Conservation (phyloP, 92 coral and sea anemone genomes). For the Virgularia gustaviana region DNA sequence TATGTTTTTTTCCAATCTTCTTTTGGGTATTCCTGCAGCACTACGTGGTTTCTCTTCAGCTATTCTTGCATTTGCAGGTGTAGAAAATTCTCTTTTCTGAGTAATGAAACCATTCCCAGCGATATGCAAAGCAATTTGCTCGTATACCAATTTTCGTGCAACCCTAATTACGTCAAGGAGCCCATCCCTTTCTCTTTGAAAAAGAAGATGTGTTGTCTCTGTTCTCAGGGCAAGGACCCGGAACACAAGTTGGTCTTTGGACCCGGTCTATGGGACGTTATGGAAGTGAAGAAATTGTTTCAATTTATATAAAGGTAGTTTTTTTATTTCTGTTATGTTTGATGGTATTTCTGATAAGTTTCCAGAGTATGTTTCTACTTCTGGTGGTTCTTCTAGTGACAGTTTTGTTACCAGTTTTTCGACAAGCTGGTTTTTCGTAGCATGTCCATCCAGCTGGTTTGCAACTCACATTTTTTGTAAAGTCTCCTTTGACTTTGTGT, state of each 20-base stretch:
- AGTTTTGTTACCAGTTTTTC: slow-evolving; percentile 30
- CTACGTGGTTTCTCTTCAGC: slow-evolving; percentile 23
- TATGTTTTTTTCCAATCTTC: slow-evolving; percentile 1
- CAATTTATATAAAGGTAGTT: slow-evolving; percentile 20
- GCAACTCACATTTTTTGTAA: slow-evolving; percentile 30
- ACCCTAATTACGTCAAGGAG: slow-evolving; percentile 7
- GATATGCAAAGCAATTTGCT: slow-evolving; percentile 29
- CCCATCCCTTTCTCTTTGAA: slow-evolving; percentile 8
- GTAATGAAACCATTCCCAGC: background rate
- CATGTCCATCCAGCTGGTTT: slow-evolving; percentile 1
- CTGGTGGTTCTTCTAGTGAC: slow-evolving; percentile 6
- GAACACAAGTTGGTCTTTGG: slow-evolving; percentile 32
- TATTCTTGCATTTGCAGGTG: background rate
- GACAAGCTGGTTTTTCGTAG: slow-evolving; percentile 13
- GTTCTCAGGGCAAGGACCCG: slow-evolving; percentile 36
- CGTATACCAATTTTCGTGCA: slow-evolving; percentile 1
- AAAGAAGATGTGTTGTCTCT: slow-evolving; percentile 16
- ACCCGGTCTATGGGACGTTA: slow-evolving; percentile 33
- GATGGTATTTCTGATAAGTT: slow-evolving; percentile 22
- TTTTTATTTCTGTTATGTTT: slow-evolving; percentile 3
- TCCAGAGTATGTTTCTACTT: slow-evolving; percentile 26
- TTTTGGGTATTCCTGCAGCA: slow-evolving; percentile 27
- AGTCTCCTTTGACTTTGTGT: background rate
- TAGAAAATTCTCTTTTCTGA: slow-evolving; percentile 17
- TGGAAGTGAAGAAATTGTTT: slow-evolving; percentile 6